Conservation (phyloP, 2,797 vertebrate genomes). For the Sebastiscus tertius region DNA sequence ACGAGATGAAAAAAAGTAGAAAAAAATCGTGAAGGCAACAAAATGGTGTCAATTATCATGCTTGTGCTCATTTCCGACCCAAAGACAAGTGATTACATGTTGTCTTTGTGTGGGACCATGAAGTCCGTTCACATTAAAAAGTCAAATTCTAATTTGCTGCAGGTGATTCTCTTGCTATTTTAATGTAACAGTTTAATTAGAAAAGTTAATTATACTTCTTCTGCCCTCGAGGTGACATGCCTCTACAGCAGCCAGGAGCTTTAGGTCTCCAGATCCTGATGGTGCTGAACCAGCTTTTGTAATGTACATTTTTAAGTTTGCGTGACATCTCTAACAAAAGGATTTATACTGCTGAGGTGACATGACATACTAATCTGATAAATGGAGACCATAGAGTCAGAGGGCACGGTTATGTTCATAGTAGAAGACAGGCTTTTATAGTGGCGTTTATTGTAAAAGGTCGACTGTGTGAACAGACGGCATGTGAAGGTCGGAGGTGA, state of each 20-base stretch:
- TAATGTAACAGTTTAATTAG: conserved; percentile 62
- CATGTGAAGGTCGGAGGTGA: conserved; percentile 40
- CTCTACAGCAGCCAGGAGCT: conserved; percentile 5
- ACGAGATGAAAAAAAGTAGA: neutral
- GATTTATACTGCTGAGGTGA: neutral
- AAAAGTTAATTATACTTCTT: conserved; percentile 63
- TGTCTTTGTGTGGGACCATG: conserved; percentile 31
- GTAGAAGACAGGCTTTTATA: conserved; percentile 8
- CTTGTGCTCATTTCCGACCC: conserved; percentile 20
- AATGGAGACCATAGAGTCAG: conserved; percentile 23
- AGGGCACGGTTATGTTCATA: neutral
- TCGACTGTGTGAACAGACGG: conserved; percentile 14
- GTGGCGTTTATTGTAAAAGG: conserved; percentile 49
- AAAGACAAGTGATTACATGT: conserved; percentile 43
- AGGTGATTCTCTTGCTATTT: conserved; percentile 52
- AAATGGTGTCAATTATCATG: conserved; percentile 39
- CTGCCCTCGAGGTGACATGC: conserved; percentile 32
- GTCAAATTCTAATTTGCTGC: conserved; percentile 53
- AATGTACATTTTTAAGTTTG: neutral
- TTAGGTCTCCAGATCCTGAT: neutral
- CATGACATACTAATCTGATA: conserved; percentile 17
- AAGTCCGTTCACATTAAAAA: conserved; percentile 48
- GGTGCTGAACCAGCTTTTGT: neutral
- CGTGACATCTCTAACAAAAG: neutral
- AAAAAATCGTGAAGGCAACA: conserved; percentile 10